Evolutionary conservation across 2,797 vertebrate genomes (phyloP).

Genomic region (Microctenopoma steveboyesi): DNA sequence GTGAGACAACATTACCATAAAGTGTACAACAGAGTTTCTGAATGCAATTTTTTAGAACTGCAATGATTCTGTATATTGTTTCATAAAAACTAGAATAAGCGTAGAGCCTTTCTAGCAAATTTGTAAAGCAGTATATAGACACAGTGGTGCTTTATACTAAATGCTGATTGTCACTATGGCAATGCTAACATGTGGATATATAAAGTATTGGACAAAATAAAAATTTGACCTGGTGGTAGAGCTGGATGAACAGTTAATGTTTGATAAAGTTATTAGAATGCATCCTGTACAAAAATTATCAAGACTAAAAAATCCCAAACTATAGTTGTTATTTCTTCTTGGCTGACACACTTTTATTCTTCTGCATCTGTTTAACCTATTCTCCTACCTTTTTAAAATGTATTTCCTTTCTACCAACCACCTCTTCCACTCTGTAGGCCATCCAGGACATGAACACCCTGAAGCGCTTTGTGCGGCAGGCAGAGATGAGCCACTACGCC

Average conservation of each 20-base stretch:
- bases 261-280: too few species aligned
- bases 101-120: too few species aligned
- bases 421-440: conserved; percentile 80
- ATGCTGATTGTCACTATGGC: too few species aligned
- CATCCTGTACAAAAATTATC: background rate
- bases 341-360: background rate
- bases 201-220: too few species aligned
- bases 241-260: too few species aligned
- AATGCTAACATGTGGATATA: too few species aligned
- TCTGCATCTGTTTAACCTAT: background rate
- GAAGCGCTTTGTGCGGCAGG: conserved; percentile 95
- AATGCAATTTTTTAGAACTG: background rate
- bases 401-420: background rate
- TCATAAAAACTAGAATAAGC: too few species aligned
- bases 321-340: conserved; percentile 25
- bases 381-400: conserved; percentile 1
- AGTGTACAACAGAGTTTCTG: background rate
- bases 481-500: conserved; percentile 97
- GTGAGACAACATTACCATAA: conserved; percentile 68
- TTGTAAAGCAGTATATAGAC: too few species aligned
- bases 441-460: conserved; percentile 99
- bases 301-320: conserved; percentile 8
- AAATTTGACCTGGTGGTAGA: too few species aligned
- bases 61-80: too few species aligned
- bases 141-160: background rate